These are phyloP conservation scores for Punctoribates punctum DNA, from an alignment of 2,888 invertebrate genomes.

Conservation along the genomic window DNA sequence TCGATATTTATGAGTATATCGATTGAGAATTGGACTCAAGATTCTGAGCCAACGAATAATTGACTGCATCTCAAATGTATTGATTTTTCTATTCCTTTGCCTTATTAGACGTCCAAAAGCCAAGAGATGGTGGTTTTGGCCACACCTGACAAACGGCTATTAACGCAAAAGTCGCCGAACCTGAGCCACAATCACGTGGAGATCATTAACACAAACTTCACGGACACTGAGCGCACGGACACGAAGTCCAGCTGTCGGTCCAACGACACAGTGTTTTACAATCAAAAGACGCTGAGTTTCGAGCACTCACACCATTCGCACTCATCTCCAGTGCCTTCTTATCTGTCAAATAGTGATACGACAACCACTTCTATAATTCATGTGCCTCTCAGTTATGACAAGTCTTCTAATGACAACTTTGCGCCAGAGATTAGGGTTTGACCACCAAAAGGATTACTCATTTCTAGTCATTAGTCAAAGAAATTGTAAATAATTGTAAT, in stretches of 20 bases:
- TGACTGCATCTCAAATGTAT: background rate
- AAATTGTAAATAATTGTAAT: too few relatives aligned
- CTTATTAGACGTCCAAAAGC: constrained; percentile 37
- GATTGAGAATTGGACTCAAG: too few relatives aligned
- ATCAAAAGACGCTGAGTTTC: constrained; percentile 16
- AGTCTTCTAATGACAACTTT: constrained; percentile 17
- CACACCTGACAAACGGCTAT: constrained; percentile 21
- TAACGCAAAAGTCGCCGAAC: constrained; percentile 16
- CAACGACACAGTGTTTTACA: constrained; percentile 1
- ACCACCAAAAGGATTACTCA: too few relatives aligned
- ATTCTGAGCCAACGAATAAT: background rate
- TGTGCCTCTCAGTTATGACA: constrained; percentile 32
- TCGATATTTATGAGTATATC: too few relatives aligned
- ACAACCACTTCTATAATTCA: constrained; percentile 29
- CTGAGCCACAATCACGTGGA: constrained; percentile 32
- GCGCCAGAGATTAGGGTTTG: constrained; percentile 24
- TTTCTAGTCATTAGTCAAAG: too few relatives aligned
- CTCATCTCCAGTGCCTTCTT: constrained; percentile 32
- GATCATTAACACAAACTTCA: background rate
- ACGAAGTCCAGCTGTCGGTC: background rate
- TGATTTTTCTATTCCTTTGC: background rate
- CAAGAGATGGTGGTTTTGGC: constrained; percentile 45
- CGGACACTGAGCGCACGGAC: background rate
- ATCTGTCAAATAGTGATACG: constrained; percentile 19
- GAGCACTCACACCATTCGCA: constrained; percentile 22